Evolutionary conservation across 1,140 invertebrate genomes (phyloP).

Genomic region (Camponotus floridanus): DNA sequence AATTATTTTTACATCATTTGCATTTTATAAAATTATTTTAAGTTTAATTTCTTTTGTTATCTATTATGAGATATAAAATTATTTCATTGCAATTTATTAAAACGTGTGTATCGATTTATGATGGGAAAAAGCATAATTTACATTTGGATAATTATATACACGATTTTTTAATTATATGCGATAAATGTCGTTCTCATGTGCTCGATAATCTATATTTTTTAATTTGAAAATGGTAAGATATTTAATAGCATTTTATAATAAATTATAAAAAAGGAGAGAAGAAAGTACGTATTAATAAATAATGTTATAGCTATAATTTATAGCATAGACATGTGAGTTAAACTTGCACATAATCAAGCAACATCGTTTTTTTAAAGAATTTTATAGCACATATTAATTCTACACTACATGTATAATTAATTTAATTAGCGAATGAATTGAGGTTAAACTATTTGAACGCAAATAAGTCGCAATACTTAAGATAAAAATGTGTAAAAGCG

Average conservation of each 20-base stretch:
- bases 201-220: not conserved
- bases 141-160: not conserved
- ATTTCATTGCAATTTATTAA: not conserved
- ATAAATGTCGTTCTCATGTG: not conserved
- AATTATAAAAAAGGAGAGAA: not conserved
- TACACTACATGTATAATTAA: not conserved
- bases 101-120: not conserved
- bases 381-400: not conserved
- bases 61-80: no score
- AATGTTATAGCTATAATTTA: not conserved
- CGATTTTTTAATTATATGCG: not conserved
- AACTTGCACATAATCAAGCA: not conserved
- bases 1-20: no score
- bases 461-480: not conserved
- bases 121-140: not conserved
- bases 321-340: not conserved
- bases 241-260: not conserved
- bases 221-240: constrained; percentile 15
- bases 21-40: not conserved
- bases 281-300: not conserved
- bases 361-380: not conserved
- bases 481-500: not conserved
- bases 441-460: constrained; percentile 51
- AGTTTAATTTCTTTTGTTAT: no score
- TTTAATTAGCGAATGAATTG: constrained; percentile 35